Conservation (phyloP, 2,888 invertebrate genomes). For the Diarsia mendica region DNA sequence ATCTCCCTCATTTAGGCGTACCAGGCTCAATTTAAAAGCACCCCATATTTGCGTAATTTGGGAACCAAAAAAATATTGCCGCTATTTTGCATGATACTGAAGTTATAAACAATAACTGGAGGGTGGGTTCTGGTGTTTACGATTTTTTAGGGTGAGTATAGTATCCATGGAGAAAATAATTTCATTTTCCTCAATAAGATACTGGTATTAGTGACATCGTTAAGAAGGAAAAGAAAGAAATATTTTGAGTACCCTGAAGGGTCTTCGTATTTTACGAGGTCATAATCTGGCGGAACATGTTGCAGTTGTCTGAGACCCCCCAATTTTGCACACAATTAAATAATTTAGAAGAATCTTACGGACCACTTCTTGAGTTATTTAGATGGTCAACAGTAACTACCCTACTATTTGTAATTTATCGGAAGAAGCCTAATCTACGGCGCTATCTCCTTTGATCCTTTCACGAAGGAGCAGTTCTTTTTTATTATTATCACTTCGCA, state of each 20-base stretch:
- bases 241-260: background rate
- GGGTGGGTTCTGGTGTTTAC: slow-evolving; percentile 61
- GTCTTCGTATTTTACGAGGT: background rate
- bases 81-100: slow-evolving; percentile 53
- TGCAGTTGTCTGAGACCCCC: slow-evolving; percentile 15
- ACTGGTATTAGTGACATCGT: slow-evolving; percentile 17
- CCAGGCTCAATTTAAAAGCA: slow-evolving; percentile 62
- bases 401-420: slow-evolving; percentile 7
- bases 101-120: slow-evolving; percentile 43
- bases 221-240: slow-evolving; percentile 8
- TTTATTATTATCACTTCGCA: background rate
- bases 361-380: background rate
- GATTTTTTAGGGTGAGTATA: slow-evolving; percentile 34
- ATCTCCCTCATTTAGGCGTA: slow-evolving; percentile 59
- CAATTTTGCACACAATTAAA: slow-evolving; percentile 28
- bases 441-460: background rate
- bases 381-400: background rate
- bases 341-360: slow-evolving; percentile 16
- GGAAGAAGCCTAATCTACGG: background rate
- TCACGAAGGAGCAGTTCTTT: background rate
- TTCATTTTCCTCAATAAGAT: slow-evolving; percentile 32
- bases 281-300: background rate
- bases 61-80: slow-evolving; percentile 55
- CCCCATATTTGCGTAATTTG: slow-evolving; percentile 62
- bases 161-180: slow-evolving; percentile 12